Evolutionary conservation across 2,888 invertebrate species (phyloP).

Genomic region (Clostera curtula): DNA sequence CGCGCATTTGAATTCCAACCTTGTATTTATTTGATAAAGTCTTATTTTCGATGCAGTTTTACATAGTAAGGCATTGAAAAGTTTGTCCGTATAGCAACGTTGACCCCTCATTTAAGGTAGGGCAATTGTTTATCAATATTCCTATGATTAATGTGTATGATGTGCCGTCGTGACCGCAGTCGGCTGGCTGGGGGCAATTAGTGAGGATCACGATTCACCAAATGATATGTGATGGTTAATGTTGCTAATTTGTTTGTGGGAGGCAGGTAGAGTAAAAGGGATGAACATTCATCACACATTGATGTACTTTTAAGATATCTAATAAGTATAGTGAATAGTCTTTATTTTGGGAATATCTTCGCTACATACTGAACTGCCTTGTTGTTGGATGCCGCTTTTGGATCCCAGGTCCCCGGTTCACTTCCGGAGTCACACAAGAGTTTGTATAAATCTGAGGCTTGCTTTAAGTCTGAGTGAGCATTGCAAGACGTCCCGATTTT

Average conservation of each 20-base stretch:
- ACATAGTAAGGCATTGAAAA: slow-evolving; percentile 12
- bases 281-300: too few species aligned
- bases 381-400: too few species aligned
- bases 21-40: slow-evolving; percentile 12
- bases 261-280: slow-evolving; percentile 15
- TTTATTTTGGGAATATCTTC: too few species aligned
- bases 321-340: too few species aligned
- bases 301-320: too few species aligned
- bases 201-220: slow-evolving; percentile 53
- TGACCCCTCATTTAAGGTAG: slow-evolving; percentile 72
- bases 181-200: slow-evolving; percentile 56
- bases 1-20: slow-evolving; percentile 12
- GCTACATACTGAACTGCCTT: too few species aligned
- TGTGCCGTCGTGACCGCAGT: slow-evolving; percentile 54
- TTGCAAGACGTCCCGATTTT: too few species aligned
- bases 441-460: too few species aligned
- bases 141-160: slow-evolving; percentile 63
- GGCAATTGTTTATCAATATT: slow-evolving; percentile 73
- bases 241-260: slow-evolving; percentile 53
- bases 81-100: slow-evolving; percentile 30
- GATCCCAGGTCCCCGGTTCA: too few species aligned
- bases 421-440: too few species aligned
- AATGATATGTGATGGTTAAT: slow-evolving; percentile 62
- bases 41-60: slow-evolving; percentile 8
- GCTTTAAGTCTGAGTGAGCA: too few species aligned